A percentile compares a stretch with the other conserved stretches of the same genome.
Evolutionary conservation across 2,113 vertebrate species (phyloP).

Genomic region (Pygoscelis adeliae): DNA sequence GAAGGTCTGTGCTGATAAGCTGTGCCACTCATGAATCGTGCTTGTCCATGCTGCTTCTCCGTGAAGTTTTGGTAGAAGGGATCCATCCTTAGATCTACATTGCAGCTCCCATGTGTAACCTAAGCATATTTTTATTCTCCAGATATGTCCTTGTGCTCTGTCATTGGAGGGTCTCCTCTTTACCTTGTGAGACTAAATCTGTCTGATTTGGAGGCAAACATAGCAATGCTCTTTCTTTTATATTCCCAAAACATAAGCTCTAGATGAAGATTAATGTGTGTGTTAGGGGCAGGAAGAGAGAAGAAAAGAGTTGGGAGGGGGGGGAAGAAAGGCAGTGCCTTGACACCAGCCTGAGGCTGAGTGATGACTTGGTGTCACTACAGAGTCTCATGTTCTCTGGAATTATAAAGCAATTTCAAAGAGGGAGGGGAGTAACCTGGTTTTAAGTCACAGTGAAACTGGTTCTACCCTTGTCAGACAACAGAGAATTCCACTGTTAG

Average conservation of each 20-base stretch:
- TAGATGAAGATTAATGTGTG: neutral
- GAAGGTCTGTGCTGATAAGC: neutral
- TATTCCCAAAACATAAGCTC: neutral
- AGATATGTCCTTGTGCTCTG: neutral
- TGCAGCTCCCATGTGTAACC: neutral
- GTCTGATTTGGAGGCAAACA: neutral
- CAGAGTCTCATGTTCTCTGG: neutral
- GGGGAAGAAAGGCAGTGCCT: neutral
- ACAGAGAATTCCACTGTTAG: neutral
- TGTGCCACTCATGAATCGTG: accelerated
- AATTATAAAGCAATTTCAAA: neutral
- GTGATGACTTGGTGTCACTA: neutral
- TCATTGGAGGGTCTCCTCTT: neutral
- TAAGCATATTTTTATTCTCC: neutral
- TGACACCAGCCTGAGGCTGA: neutral
- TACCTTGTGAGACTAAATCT: neutral
- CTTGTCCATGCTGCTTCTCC: neutral
- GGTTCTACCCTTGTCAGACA: neutral
- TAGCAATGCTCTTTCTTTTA: neutral
- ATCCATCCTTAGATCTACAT: neutral
- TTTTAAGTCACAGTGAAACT: neutral
- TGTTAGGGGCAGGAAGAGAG: neutral
- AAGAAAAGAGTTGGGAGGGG: no score
- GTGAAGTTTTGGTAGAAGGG: neutral
- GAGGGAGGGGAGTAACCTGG: neutral